Evolutionary conservation across 2,888 invertebrate species (phyloP).

Genomic region (Pecten maximus): DNA sequence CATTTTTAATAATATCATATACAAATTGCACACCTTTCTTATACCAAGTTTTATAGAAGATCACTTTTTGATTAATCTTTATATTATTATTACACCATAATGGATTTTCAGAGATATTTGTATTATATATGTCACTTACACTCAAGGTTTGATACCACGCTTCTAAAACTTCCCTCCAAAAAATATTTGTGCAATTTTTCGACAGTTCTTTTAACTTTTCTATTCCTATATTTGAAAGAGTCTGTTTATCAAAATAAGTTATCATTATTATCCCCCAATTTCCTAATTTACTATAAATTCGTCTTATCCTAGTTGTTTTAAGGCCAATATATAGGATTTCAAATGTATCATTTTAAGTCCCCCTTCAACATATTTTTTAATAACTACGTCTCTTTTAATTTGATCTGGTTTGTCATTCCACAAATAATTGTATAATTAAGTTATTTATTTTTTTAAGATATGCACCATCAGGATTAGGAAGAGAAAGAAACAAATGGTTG

Average conservation of each 20-base stretch:
- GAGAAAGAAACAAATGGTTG: conserved; percentile 13
- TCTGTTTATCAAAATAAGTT: not conserved
- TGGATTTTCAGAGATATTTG: no score
- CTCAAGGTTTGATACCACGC: not conserved
- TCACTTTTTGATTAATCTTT: no score
- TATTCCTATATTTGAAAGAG: not conserved
- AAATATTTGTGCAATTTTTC: not conserved
- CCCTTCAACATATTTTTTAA: not conserved
- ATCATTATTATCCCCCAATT: not conserved
- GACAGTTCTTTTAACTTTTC: not conserved
- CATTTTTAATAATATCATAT: no score
- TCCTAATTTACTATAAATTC: not conserved
- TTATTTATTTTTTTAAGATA: conserved; percentile 17
- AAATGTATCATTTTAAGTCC: not conserved
- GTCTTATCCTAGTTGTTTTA: not conserved
- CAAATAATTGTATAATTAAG: not conserved
- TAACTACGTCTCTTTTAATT: not conserved
- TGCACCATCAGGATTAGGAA: not conserved
- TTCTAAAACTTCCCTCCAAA: not conserved
- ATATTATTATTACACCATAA: no score
- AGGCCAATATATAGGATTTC: not conserved
- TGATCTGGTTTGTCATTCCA: not conserved
- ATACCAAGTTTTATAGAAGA: no score
- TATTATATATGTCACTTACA: no score
- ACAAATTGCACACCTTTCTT: no score